phyloP scores from a whole-genome alignment of 2,113 vertebrate species.

The Notarius quadriscutis region DNA sequence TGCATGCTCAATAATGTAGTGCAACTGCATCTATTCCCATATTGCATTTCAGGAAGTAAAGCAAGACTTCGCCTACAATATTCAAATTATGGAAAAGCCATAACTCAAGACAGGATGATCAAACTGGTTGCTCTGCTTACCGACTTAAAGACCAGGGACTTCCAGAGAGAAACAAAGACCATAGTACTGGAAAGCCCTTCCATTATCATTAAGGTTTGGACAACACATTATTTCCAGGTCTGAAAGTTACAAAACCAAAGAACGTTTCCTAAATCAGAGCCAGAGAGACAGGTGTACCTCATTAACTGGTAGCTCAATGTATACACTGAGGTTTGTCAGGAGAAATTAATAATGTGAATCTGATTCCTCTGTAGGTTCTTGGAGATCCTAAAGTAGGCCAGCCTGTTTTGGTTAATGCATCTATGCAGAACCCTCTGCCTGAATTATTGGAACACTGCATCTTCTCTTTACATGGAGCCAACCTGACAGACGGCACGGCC shows the following conservation, averaged over 20 bases:
- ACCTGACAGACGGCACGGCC: constrained; percentile 70
- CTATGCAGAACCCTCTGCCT: constrained; percentile 78
- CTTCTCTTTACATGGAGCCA: constrained; percentile 77
- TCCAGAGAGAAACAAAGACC: constrained; percentile 72
- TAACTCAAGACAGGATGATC: constrained; percentile 84
- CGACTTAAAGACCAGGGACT: constrained; percentile 55
- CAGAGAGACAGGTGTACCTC: neutral
- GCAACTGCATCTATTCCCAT: neutral
- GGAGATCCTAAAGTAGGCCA: constrained; percentile 77
- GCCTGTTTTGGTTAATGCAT: constrained; percentile 74
- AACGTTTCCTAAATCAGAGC: neutral
- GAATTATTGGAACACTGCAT: constrained; percentile 69
- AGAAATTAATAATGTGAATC: neutral
- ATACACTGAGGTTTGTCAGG: neutral
- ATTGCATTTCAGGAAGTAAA: constrained; percentile 66
- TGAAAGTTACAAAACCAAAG: neutral
- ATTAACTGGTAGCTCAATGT: neutral
- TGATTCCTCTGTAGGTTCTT: constrained; percentile 69
- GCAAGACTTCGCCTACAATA: constrained; percentile 78
- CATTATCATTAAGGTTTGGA: constrained; percentile 79
- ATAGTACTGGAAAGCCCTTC: constrained; percentile 81
- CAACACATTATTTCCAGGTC: neutral
- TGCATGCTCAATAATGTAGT: neutral
- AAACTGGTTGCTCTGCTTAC: constrained; percentile 78
- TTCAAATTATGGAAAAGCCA: constrained; percentile 67